Base-by-base conservation (phyloP, 1,140 invertebrate genomes). In the Pemphigus obesinymphae region DNA sequence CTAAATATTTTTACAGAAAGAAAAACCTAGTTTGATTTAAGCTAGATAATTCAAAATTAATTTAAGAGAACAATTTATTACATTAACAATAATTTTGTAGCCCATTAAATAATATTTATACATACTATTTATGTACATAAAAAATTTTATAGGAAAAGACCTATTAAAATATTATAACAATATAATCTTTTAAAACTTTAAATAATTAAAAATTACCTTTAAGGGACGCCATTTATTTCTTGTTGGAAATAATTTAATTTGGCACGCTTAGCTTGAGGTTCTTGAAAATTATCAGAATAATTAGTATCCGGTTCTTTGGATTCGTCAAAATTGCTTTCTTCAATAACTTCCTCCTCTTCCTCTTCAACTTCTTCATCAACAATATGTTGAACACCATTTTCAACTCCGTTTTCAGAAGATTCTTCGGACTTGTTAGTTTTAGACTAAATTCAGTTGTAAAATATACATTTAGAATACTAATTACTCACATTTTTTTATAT, bases 101-200 rank as follows among this genome's bases (percentile, higher is more conserved):
- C 34, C 75, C 75, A 80, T n/a, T 40, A 45, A 80, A 61, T 45
- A 45, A 6, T 29, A 43, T 63, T 40, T 80, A 63, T 80, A 80
- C 76, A 80, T 78, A 58, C 34, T 45, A 13, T 78, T 34, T 78
- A 58, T 80, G 76, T 80, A 80, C 76, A 80, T 8, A 40, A 26
- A 63, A 80, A 45, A 61, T 80, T 10, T 63, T 80, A n/a, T n/a
- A 58, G 26, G 53, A 80, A 40, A 80, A 80, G 20, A 80, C 37
- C 55, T 61, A 80, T 80, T 80, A 5, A 80, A 63, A 80, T 63
- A 80, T 76, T 40, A 76, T 80, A 80, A 80, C 76, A 80, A 80
- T 80, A 80, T 63, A 43, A 45, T 43, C 15, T 80, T 80, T 80
- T 17, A 78, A n/a, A n/a, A 61, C 13, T 73, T 80, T 61, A 61